Conservation (phyloP, 2,888 invertebrate species). For the Morpho achilles region DNA sequence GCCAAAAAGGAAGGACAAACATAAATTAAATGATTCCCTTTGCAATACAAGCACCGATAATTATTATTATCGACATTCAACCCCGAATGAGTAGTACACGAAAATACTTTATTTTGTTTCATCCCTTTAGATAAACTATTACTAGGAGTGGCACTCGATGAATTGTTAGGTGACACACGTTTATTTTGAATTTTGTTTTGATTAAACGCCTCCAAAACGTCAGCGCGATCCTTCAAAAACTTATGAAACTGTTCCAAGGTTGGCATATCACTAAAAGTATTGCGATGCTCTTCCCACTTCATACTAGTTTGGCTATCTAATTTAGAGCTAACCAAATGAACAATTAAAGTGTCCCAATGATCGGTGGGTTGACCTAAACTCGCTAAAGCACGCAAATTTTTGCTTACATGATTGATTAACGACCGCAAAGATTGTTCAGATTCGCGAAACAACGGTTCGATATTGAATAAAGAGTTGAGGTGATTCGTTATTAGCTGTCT, state of each 20-base stretch:
- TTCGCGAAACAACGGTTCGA: slow-evolving; percentile 18
- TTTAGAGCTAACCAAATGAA: slow-evolving; percentile 19
- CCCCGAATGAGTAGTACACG: not conserved
- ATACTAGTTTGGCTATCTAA: slow-evolving; percentile 17
- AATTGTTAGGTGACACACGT: not conserved
- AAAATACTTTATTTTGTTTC: not conserved
- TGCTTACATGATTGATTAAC: slow-evolving; percentile 26
- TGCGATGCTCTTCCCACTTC: not conserved
- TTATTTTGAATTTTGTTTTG: not conserved
- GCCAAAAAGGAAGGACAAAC: not conserved
- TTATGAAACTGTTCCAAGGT: slow-evolving; percentile 23
- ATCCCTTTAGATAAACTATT: not conserved
- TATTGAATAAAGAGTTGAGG: slow-evolving; percentile 18
- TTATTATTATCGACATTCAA: too few species aligned
- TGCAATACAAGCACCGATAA: too few species aligned
- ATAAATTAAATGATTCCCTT: too few species aligned
- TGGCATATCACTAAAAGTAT: slow-evolving; percentile 9
- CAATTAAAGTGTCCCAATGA: slow-evolving; percentile 21
- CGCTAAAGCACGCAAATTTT: slow-evolving; percentile 27
- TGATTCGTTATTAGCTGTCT: slow-evolving; percentile 23
- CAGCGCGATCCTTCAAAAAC: slow-evolving; percentile 13
- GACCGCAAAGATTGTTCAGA: slow-evolving; percentile 23
- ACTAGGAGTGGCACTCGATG: not conserved
- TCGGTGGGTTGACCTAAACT: slow-evolving; percentile 26
- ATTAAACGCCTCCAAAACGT: slow-evolving; percentile 7